Conservation (phyloP, 2,888 invertebrate genomes). For the Sipha maydis region DNA sequence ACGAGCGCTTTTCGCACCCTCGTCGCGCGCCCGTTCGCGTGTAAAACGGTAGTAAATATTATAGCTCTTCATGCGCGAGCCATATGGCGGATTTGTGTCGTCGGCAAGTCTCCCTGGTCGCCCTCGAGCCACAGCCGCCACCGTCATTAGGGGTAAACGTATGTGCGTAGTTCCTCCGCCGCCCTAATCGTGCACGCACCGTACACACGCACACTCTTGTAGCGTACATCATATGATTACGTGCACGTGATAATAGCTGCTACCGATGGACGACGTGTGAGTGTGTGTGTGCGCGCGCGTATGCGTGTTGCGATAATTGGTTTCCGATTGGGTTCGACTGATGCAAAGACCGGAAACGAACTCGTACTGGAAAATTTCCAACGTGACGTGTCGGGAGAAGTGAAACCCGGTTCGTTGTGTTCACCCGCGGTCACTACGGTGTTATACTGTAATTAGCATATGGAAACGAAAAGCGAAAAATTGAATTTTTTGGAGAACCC, state of each 20-base stretch:
- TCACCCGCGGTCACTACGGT: background rate
- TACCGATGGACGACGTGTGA: too few relatives aligned
- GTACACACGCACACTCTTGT: background rate
- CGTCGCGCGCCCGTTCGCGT: constrained; percentile 30
- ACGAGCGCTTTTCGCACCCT: constrained; percentile 15
- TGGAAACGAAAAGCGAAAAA: too few relatives aligned
- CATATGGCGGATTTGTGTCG: constrained; percentile 56
- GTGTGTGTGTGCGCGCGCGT: background rate
- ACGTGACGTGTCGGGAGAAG: background rate
- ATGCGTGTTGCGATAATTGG: background rate
- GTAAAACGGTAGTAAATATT: constrained; percentile 52
- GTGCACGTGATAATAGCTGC: background rate
- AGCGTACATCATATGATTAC: background rate
- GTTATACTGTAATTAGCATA: too few relatives aligned
- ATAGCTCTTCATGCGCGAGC: background rate
- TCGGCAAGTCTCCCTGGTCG: constrained; percentile 30
- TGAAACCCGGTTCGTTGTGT: background rate
- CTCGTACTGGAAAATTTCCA: too few relatives aligned
- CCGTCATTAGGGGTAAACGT: background rate
- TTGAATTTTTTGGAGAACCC: too few relatives aligned
- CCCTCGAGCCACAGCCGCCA: background rate
- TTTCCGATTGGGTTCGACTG: constrained; percentile 29
- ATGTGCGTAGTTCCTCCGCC: background rate
- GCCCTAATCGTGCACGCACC: background rate
- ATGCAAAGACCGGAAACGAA: too few relatives aligned